Percentiles rank a stretch among this genome's conserved stretches.
Evolutionary conservation across 2,113 vertebrate genomes (phyloP).

Genomic region (Dryoscopus gambensis): DNA sequence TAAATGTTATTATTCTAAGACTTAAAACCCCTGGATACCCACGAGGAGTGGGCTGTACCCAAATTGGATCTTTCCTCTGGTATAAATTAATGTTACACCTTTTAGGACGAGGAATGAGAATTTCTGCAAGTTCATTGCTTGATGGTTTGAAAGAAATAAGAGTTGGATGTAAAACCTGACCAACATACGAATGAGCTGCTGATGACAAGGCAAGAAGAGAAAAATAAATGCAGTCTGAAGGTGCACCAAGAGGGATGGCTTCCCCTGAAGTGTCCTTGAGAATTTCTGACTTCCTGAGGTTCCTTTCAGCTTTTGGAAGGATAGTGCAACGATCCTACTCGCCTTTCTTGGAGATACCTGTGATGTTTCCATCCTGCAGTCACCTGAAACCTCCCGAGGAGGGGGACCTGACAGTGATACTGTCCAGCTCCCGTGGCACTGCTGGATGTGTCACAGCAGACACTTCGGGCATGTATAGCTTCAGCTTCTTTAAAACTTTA

Average conservation of each 20-base stretch:
- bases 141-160: background rate
- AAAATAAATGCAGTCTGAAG: background rate
- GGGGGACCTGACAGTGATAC: background rate
- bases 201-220: background rate
- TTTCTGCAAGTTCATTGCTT: background rate
- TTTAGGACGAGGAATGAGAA: background rate
- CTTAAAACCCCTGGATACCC: background rate
- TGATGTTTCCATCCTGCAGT: background rate
- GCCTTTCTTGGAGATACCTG: background rate
- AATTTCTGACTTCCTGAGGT: background rate
- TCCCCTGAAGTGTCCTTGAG: background rate
- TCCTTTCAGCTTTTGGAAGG: background rate
- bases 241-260: background rate
- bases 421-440: background rate
- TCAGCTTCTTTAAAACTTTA: background rate
- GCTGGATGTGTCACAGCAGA: accelerated
- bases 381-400: background rate
- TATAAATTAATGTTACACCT: background rate
- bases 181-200: background rate
- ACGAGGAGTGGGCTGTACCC: background rate
- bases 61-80: background rate
- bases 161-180: background rate
- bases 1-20: background rate
- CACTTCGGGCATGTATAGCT: background rate
- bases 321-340: background rate